These are phyloP conservation scores for Scomber japonicus DNA, from an alignment of 2,113 vertebrate species.

Conservation along the genomic window DNA sequence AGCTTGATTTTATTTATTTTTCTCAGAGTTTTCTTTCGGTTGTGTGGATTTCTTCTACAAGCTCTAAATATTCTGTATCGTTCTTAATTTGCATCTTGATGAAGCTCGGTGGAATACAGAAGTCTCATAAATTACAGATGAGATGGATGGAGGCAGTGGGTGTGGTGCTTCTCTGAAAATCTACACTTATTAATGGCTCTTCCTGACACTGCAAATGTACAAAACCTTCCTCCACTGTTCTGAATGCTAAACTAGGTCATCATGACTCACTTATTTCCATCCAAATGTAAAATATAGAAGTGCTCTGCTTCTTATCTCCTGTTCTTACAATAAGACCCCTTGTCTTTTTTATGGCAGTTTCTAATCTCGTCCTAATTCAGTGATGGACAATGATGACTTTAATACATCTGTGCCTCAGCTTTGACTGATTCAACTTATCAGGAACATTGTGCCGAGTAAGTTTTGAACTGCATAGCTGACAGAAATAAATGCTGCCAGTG, in stretches of 20 bases:
- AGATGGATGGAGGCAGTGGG: conserved; percentile 35
- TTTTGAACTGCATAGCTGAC: neutral
- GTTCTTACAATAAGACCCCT: conserved; percentile 12
- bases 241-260: conserved; percentile 66
- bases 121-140: conserved; percentile 57
- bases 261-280: conserved; percentile 50
- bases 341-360: conserved; percentile 34
- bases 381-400: neutral
- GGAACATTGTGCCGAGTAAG: conserved; percentile 1
- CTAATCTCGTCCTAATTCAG: conserved; percentile 39
- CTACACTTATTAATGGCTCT: conserved; percentile 46
- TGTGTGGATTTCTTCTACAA: neutral
- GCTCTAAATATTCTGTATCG: neutral
- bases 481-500: conserved; percentile 6
- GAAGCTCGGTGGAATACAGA: conserved; percentile 14
- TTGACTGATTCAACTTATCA: conserved; percentile 12
- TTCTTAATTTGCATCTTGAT: conserved; percentile 23
- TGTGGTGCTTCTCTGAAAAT: conserved; percentile 48
- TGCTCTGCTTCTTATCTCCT: conserved; percentile 12
- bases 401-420: conserved; percentile 6
- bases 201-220: conserved; percentile 45
- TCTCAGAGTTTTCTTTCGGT: neutral
- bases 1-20: neutral
- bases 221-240: conserved; percentile 28
- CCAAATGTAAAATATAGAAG: conserved; percentile 42